Conservation (phyloP, 2,113 vertebrate genomes). For the Oplegnathus fasciatus region DNA sequence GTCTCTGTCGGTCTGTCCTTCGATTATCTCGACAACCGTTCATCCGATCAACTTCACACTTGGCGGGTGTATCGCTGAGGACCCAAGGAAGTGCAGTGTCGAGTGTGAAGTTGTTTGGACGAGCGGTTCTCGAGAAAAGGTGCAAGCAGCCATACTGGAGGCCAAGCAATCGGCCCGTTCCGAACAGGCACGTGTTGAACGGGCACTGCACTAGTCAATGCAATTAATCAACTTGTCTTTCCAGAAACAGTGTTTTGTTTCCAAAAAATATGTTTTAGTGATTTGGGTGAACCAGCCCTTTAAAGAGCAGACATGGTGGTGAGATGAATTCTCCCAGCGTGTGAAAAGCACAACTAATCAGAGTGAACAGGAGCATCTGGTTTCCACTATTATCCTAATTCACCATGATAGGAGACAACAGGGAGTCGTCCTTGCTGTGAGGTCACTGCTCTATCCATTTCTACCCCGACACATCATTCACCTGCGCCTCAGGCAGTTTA, state of each 20-base stretch:
- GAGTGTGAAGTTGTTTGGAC: no score
- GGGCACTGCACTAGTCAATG: neutral
- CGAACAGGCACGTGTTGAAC: no score
- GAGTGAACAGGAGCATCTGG: slow-evolving; percentile 57
- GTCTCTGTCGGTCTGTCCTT: no score
- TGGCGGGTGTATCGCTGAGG: no score
- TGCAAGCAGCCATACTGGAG: no score
- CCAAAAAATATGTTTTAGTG: no score
- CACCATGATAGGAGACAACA: slow-evolving; percentile 50
- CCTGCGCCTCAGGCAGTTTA: slow-evolving; percentile 25
- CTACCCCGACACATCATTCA: slow-evolving; percentile 23
- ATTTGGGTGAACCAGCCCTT: neutral
- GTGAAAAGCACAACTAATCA: slow-evolving; percentile 51
- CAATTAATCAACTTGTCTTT: neutral
- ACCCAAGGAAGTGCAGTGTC: no score
- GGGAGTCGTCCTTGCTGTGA: slow-evolving; percentile 38
- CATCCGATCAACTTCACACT: no score
- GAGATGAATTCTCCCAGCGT: slow-evolving; percentile 15
- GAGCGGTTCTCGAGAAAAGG: no score
- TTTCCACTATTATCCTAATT: slow-evolving; percentile 52
- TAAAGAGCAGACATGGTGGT: slow-evolving; percentile 8
- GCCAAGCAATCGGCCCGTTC: no score
- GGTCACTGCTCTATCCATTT: slow-evolving; percentile 36
- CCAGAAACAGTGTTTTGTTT: neutral
- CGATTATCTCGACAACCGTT: no score